Conservation (phyloP, 2,113 vertebrate species). For the Microcebus griseorufus region DNA sequence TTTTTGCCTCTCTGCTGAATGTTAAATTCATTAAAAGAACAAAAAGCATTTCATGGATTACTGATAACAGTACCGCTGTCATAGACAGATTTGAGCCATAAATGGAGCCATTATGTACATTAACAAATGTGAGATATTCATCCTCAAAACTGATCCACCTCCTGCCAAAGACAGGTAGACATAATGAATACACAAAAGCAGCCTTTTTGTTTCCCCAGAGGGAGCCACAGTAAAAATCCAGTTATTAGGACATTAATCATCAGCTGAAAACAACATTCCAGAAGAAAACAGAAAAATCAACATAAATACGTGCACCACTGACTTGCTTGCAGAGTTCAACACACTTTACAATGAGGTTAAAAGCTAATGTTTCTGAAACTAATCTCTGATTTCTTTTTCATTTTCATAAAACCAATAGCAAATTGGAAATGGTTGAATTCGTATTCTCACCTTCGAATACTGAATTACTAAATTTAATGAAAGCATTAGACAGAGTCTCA, state of each 20-base stretch:
- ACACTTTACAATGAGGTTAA: background rate
- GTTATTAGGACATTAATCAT: slow-evolving; percentile 77
- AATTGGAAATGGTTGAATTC: slow-evolving; percentile 5
- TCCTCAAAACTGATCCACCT: slow-evolving; percentile 50
- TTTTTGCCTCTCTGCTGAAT: background rate
- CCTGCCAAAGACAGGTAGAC: slow-evolving; percentile 68
- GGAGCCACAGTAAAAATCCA: slow-evolving; percentile 43
- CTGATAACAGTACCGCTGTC: slow-evolving; percentile 60
- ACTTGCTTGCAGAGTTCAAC: background rate
- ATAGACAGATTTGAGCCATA: background rate
- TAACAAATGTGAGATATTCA: slow-evolving; percentile 25
- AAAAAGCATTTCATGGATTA: slow-evolving; percentile 61
- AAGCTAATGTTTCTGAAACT: slow-evolving; percentile 3
- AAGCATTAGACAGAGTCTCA: background rate
- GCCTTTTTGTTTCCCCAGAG: slow-evolving; percentile 4
- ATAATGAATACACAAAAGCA: slow-evolving; percentile 72
- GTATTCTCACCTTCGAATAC: background rate
- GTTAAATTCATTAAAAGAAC: slow-evolving; percentile 68
- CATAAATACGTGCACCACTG: background rate
- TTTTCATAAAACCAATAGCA: slow-evolving; percentile 25
- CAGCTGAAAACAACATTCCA: slow-evolving; percentile 51
- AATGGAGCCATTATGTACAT: slow-evolving; percentile 52
- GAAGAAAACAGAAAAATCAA: slow-evolving; percentile 54
- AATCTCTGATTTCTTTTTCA: slow-evolving; percentile 5
- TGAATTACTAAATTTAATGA: slow-evolving; percentile 38